These are phyloP conservation scores for Heteromurus nitidus DNA, from an alignment of 2,888 invertebrate species.

Conservation along the genomic window DNA sequence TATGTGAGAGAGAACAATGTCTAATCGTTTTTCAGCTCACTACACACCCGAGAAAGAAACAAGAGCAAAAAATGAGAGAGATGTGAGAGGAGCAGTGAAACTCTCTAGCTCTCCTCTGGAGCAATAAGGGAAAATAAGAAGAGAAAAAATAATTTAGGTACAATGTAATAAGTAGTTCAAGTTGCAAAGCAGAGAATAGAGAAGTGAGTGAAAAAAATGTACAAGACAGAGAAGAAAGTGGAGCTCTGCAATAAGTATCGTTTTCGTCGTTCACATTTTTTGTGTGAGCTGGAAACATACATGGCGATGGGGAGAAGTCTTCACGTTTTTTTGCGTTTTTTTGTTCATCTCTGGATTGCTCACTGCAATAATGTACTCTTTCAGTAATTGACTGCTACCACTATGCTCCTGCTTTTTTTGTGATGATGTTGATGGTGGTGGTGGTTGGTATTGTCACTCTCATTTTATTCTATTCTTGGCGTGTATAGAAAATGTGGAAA, in stretches of 20 bases:
- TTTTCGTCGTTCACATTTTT: constrained; percentile 34
- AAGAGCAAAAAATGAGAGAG: constrained; percentile 2
- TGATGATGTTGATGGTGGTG: constrained; percentile 54
- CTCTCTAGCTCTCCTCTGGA: not conserved
- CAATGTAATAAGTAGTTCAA: constrained; percentile 52
- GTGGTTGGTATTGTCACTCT: constrained; percentile 63
- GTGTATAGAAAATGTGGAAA: constrained; percentile 32
- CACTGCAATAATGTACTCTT: constrained; percentile 62
- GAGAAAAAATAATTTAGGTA: constrained; percentile 52
- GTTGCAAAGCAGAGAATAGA: constrained; percentile 31
- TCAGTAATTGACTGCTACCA: constrained; percentile 62
- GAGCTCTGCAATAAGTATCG: constrained; percentile 13
- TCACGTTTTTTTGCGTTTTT: constrained; percentile 41
- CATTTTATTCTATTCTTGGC: constrained; percentile 18
- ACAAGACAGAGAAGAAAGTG: constrained; percentile 35
- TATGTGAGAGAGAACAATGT: constrained; percentile 46
- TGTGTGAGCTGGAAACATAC: not conserved
- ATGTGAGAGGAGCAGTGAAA: not conserved
- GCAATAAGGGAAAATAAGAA: constrained; percentile 1
- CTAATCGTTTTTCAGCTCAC: constrained; percentile 53
- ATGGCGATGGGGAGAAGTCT: not conserved
- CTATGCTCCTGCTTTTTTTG: constrained; percentile 23
- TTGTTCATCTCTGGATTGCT: constrained; percentile 42
- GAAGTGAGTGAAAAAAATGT: too few relatives aligned
- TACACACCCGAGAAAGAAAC: constrained; percentile 47